phyloP scores from a whole-genome alignment of 2,113 vertebrate species.

The Leucopsar rothschildi region DNA sequence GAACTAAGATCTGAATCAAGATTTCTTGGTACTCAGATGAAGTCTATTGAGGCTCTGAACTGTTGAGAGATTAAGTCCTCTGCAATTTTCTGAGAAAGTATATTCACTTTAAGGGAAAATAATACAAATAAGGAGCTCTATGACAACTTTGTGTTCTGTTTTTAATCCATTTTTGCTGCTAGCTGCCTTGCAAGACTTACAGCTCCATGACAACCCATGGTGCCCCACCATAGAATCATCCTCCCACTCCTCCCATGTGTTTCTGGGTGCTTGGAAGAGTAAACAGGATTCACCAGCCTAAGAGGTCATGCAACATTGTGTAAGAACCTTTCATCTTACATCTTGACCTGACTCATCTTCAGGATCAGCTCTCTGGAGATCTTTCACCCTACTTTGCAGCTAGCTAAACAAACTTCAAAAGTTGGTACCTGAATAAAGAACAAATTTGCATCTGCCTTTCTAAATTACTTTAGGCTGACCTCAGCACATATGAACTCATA shows the following conservation, averaged over 20 bases:
- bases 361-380: neutral
- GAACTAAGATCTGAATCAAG: neutral
- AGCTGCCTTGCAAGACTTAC: neutral
- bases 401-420: neutral
- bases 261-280: neutral
- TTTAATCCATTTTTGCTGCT: neutral
- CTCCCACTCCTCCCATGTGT: neutral
- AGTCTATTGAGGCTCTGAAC: neutral
- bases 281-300: neutral
- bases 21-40: neutral
- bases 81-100: neutral
- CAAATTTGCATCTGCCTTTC: neutral
- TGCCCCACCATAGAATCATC: neutral
- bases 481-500: neutral
- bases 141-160: neutral
- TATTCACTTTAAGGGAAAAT: neutral
- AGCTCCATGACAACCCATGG: neutral
- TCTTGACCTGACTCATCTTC: neutral
- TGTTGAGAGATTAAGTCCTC: neutral
- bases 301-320: rapidly evolving
- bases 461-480: neutral
- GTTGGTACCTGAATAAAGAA: neutral
- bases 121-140: neutral
- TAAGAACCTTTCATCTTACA: neutral
- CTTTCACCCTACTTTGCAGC: neutral